A percentile compares a stretch with the other conserved stretches of the same genome.
These are phyloP conservation scores for Brachycybe producta DNA, from an alignment of 2,888 invertebrate species.

Conservation along the genomic window DNA sequence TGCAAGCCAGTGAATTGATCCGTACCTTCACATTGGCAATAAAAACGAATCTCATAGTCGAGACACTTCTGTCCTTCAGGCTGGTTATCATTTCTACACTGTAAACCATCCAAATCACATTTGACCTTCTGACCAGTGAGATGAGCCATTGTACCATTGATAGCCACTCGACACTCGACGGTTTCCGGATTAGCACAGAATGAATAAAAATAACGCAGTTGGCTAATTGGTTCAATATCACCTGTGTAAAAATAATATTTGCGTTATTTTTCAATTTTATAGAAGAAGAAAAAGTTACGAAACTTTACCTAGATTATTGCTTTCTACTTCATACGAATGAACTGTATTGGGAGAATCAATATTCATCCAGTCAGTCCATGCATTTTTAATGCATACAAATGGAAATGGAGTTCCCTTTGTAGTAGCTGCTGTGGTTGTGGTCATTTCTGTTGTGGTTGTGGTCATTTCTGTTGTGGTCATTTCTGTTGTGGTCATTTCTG, in stretches of 20 bases:
- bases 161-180: slow-evolving; percentile 30
- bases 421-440: slow-evolving; percentile 17
- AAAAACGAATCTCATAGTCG: slow-evolving; percentile 27
- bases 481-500: not conserved
- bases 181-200: slow-evolving; percentile 24
- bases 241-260: slow-evolving; percentile 16
- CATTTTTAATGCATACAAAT: slow-evolving; percentile 21
- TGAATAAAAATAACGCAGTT: slow-evolving; percentile 23
- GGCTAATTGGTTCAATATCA: slow-evolving; percentile 23
- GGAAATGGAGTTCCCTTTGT: slow-evolving; percentile 15
- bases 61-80: slow-evolving; percentile 22
- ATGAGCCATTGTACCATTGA: slow-evolving; percentile 23
- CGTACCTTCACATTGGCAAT: slow-evolving; percentile 24
- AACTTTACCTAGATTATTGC: not conserved
- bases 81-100: slow-evolving; percentile 24
- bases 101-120: slow-evolving; percentile 20
- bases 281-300: no score
- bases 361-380: slow-evolving; percentile 29
- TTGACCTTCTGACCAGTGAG: slow-evolving; percentile 26
- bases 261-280: no score
- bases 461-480: not conserved
- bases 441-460: not conserved
- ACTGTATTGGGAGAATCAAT: slow-evolving; percentile 24
- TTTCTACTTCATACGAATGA: slow-evolving; percentile 14
- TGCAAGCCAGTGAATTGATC: not conserved